Evolutionary conservation across 2,888 invertebrate species (phyloP).

Genomic region (Athripsodes cinereus): DNA sequence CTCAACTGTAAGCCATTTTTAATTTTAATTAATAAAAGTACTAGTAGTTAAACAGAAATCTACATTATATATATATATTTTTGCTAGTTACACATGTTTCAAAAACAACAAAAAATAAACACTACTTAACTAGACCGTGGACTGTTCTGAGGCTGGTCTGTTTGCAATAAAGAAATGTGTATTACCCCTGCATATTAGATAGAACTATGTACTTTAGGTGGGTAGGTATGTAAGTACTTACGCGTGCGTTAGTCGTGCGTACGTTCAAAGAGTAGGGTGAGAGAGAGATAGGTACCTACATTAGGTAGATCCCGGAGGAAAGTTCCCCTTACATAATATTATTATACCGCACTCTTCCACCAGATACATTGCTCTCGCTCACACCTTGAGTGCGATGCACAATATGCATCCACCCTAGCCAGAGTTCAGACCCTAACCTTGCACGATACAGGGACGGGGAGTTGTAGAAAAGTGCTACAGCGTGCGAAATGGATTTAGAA

Average conservation of each 20-base stretch:
- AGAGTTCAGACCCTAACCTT: slow-evolving; percentile 25
- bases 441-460: slow-evolving; percentile 20
- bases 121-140: too few species aligned
- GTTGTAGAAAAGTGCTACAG: slow-evolving; percentile 1
- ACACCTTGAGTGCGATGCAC: slow-evolving; percentile 19
- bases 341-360: slow-evolving; percentile 2
- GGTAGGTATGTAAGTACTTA: background rate
- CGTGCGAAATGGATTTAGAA: too few species aligned
- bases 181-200: background rate
- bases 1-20: too few species aligned
- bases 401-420: slow-evolving; percentile 23
- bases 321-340: slow-evolving; percentile 7
- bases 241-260: slow-evolving; percentile 7
- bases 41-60: too few species aligned
- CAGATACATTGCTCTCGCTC: slow-evolving; percentile 7
- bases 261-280: background rate
- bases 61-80: too few species aligned
- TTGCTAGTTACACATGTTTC: too few species aligned
- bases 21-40: too few species aligned
- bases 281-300: slow-evolving; percentile 6
- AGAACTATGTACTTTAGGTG: background rate
- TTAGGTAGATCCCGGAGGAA: slow-evolving; percentile 8
- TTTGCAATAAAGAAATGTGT: too few species aligned
- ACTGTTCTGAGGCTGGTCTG: too few species aligned
- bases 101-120: too few species aligned